Percentiles rank a stretch among this genome's conserved stretches.
Evolutionary conservation across 2,113 vertebrate species (phyloP).

Genomic region (Crotalus viridis): DNA sequence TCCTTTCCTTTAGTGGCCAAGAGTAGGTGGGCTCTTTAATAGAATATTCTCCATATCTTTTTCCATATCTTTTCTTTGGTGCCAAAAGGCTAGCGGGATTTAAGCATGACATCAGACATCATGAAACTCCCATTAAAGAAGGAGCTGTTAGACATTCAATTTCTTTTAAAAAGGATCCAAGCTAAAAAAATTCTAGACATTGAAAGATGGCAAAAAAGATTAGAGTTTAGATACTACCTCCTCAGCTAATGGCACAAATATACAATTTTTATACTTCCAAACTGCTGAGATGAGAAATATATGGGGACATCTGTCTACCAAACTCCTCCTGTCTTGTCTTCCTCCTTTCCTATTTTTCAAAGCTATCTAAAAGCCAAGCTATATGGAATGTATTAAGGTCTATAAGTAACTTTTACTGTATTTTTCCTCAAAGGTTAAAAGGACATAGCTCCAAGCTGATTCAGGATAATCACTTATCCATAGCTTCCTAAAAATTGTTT

Average conservation of each 20-base stretch:
- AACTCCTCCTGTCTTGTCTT: background rate
- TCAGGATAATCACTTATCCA: background rate
- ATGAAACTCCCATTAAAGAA: background rate
- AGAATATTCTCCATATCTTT: background rate
- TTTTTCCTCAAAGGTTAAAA: background rate
- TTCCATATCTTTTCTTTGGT: slow-evolving; percentile 6
- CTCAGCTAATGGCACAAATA: background rate
- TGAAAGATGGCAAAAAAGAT: background rate
- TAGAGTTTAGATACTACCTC: background rate
- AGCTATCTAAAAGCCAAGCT: background rate
- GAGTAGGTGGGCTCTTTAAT: background rate
- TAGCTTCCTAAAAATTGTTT: background rate
- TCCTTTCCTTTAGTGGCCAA: background rate
- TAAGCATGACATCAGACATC: slow-evolving; percentile 4
- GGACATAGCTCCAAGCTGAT: background rate
- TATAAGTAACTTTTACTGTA: background rate
- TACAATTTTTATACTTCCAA: background rate
- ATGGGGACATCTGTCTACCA: background rate
- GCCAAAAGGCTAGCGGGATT: slow-evolving; percentile 10
- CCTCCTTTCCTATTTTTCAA: background rate
- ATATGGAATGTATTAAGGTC: background rate
- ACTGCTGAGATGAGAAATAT: background rate
- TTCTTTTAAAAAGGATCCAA: slow-evolving; percentile 7
- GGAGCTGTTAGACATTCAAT: background rate
- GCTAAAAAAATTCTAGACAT: background rate